A percentile compares a stretch with the other conserved stretches of the same genome.
Evolutionary conservation across 2,888 invertebrate genomes (phyloP).

Genomic region (Phoenoteleia sp.): DNA sequence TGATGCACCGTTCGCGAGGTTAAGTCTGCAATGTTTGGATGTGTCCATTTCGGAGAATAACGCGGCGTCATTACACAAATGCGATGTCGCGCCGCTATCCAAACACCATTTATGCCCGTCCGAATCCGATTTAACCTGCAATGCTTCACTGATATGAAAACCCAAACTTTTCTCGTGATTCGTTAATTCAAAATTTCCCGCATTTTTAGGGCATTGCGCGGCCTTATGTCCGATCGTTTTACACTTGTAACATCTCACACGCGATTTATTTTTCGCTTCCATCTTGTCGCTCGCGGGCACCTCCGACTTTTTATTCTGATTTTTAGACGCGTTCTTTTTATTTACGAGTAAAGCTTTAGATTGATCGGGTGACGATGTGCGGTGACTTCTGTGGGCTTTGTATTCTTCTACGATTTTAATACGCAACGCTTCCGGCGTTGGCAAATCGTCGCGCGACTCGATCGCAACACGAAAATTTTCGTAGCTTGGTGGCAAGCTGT

Average conservation of each 20-base stretch:
- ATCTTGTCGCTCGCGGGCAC: background rate
- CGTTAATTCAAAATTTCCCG: too few relatives aligned
- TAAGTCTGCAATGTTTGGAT: too few relatives aligned
- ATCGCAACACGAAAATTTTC: slow-evolving; percentile 62
- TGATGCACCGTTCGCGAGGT: background rate
- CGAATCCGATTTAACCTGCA: too few relatives aligned
- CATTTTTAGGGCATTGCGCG: background rate
- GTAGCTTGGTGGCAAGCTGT: slow-evolving; percentile 48
- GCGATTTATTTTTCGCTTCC: background rate
- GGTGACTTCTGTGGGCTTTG: background rate
- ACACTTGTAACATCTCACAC: background rate
- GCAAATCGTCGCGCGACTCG: slow-evolving; percentile 54
- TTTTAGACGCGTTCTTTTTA: background rate
- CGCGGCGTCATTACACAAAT: background rate
- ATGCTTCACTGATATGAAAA: too few relatives aligned
- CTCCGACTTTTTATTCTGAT: background rate
- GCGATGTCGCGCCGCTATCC: slow-evolving; percentile 1
- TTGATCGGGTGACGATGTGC: too few relatives aligned
- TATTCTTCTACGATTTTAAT: slow-evolving; percentile 17
- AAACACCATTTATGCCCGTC: slow-evolving; percentile 12
- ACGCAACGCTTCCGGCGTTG: slow-evolving; percentile 31
- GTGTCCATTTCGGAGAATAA: too few relatives aligned
- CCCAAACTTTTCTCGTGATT: too few relatives aligned
- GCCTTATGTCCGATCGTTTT: slow-evolving; percentile 8
- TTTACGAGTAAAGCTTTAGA: too few relatives aligned